These are phyloP conservation scores for Setophaga petechia DNA, from an alignment of 2,113 vertebrate genomes.

Conservation along the genomic window DNA sequence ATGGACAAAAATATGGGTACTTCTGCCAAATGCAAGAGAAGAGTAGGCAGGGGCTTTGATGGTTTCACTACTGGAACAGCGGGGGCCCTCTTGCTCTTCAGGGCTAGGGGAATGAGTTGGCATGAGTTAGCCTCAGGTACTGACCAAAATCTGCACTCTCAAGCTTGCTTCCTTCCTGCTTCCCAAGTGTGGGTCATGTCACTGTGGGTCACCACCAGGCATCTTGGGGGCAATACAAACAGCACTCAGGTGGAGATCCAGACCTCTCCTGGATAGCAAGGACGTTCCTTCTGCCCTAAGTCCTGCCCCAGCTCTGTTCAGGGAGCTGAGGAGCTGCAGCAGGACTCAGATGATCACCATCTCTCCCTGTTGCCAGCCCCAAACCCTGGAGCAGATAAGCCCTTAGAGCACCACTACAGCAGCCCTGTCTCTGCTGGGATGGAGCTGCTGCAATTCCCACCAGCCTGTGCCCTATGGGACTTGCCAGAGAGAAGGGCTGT, in stretches of 20 bases:
- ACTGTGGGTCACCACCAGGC: not conserved
- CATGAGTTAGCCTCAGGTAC: not conserved
- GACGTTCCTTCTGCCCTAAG: not conserved
- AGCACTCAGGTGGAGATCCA: not conserved
- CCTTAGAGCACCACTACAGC: not conserved
- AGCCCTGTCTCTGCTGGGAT: not conserved
- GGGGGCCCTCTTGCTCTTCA: not conserved
- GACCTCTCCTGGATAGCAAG: not conserved
- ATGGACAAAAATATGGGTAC: not conserved
- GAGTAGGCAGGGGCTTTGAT: not conserved
- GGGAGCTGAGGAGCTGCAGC: not conserved
- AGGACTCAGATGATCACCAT: not conserved
- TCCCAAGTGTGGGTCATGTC: not conserved
- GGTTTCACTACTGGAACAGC: not conserved
- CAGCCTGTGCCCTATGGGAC: not conserved
- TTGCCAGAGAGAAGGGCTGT: not conserved
- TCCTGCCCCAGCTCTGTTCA: not conserved
- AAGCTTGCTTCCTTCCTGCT: not conserved
- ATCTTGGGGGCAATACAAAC: too few relatives aligned
- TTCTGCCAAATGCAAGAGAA: not conserved
- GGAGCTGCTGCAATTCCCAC: not conserved
- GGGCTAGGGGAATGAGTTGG: not conserved
- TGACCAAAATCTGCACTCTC: not conserved
- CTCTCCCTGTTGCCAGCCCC: fast-evolving
- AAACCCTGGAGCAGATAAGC: not conserved